These are phyloP conservation scores for Ctenopoma multispine DNA, from an alignment of 2,797 vertebrate genomes.

Conservation along the genomic window DNA sequence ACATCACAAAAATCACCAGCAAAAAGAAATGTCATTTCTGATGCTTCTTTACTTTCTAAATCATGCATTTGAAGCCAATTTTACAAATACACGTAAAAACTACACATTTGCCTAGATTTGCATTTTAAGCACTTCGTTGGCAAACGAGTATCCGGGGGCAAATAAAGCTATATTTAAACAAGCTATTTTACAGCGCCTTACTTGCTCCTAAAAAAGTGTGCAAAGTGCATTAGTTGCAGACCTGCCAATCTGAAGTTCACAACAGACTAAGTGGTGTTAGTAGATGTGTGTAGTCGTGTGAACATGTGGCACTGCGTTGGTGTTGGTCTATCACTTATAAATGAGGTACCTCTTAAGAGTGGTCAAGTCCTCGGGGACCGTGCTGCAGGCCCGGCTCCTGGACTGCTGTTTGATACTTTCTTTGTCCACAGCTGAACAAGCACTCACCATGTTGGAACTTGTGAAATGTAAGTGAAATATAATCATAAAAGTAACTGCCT, in stretches of 20 bases:
- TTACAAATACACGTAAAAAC: conserved; percentile 32
- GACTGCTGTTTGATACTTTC: conserved; percentile 50
- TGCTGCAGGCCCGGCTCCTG: conserved; percentile 19
- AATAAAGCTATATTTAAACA: conserved; percentile 3
- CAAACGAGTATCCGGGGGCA: conserved; percentile 7
- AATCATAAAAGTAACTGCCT: conserved; percentile 11
- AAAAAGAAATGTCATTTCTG: conserved; percentile 26
- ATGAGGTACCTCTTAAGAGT: conserved; percentile 71
- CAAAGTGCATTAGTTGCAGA: conserved; percentile 63
- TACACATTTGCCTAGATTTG: conserved; percentile 28
- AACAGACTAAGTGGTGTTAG: conserved; percentile 42
- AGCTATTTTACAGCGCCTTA: conserved; percentile 15
- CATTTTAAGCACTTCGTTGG: conserved; percentile 34
- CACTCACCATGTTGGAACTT: conserved; percentile 40
- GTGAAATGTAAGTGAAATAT: conserved; percentile 10
- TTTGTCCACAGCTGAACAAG: conserved; percentile 42
- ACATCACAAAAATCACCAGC: conserved; percentile 24
- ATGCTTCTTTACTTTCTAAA: conserved; percentile 10
- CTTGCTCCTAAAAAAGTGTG: conserved; percentile 22
- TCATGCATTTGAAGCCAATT: conserved; percentile 20
- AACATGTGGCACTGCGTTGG: conserved; percentile 53
- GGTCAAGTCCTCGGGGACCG: conserved; percentile 41
- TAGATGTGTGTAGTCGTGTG: conserved; percentile 28
- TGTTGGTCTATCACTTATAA: conserved; percentile 74
- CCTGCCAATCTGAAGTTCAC: conserved; percentile 64